Evolutionary conservation across 2,797 vertebrate species (phyloP).

Genomic region (Babyrousa celebensis): DNA sequence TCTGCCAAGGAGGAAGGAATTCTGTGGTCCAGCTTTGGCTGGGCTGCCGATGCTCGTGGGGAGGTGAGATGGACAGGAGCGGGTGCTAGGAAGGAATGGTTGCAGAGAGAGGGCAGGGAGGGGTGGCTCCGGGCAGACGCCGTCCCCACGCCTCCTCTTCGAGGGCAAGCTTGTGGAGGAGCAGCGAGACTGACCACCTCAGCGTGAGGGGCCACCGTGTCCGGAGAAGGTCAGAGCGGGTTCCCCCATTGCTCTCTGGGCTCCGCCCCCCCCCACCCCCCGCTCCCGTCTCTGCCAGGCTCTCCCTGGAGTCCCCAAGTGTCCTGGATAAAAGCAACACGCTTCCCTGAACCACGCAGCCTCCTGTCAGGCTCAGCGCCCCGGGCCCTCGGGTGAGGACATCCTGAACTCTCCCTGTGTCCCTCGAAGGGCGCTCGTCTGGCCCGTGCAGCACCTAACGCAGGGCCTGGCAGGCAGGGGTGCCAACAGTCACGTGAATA

Average conservation of each 20-base stretch:
- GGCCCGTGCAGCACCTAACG: too few species aligned
- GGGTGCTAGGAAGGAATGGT: not conserved
- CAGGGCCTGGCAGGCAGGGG: not conserved
- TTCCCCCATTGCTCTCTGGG: not conserved
- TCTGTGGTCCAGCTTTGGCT: rapidly evolving
- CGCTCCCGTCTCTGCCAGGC: too few species aligned
- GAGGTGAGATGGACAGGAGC: not conserved
- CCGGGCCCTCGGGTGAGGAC: not conserved
- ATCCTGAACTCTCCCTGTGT: not conserved
- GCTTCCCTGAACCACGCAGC: not conserved
- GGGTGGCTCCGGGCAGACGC: not conserved
- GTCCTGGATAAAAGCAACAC: too few species aligned
- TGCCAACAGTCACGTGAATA: not conserved
- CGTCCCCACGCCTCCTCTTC: too few species aligned
- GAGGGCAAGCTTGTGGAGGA: not conserved
- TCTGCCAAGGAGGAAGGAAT: not conserved
- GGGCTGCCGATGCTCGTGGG: not conserved
- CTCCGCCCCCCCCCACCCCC: too few species aligned
- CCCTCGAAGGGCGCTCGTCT: not conserved
- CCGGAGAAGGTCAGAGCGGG: rapidly evolving
- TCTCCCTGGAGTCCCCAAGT: not conserved
- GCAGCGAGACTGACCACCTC: rapidly evolving
- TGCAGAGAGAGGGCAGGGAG: not conserved
- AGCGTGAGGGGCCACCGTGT: not conserved
- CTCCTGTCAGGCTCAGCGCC: too few species aligned